Evolutionary conservation across 2,888 invertebrate species (phyloP).

Genomic region (Xestia ashworthii): DNA sequence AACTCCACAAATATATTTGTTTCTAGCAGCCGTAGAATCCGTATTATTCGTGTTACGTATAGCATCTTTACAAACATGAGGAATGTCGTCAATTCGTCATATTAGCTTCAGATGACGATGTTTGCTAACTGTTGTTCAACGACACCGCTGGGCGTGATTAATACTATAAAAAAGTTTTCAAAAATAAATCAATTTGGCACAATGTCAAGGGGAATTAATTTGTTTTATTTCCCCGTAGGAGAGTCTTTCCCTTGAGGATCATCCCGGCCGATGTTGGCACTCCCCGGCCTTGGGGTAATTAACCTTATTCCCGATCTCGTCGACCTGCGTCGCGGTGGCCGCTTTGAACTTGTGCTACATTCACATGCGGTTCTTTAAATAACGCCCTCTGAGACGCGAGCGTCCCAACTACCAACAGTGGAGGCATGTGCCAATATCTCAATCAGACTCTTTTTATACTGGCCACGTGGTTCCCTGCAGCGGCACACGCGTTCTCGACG

Average conservation of each 20-base stretch:
- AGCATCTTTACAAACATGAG: constrained; percentile 35
- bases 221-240: constrained; percentile 72
- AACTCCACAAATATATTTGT: constrained; percentile 9
- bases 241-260: constrained; percentile 64
- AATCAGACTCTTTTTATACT: constrained; percentile 76
- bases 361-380: constrained; percentile 84
- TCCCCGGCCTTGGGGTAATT: constrained; percentile 87
- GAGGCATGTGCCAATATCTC: constrained; percentile 84
- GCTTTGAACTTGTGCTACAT: constrained; percentile 88
- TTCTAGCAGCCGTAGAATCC: constrained; percentile 14
- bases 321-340: constrained; percentile 78
- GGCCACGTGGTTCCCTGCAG: constrained; percentile 78
- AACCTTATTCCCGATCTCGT: constrained; percentile 83
- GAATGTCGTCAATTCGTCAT: constrained; percentile 35
- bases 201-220: constrained; percentile 69
- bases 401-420: constrained; percentile 67
- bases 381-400: constrained; percentile 77
- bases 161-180: constrained; percentile 53
- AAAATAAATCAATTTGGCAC: constrained; percentile 67
- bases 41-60: constrained; percentile 7
- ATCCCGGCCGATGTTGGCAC: constrained; percentile 70
- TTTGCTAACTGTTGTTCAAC: constrained; percentile 40
- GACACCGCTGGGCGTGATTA: constrained; percentile 27
- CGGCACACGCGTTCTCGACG: constrained; percentile 47
- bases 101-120: constrained; percentile 41